Evolutionary conservation across 64 coral and sea anemone species (phyloP), one percentile per base, ranked within the genome.

Genomic region (Catalaphyllia jardinei): DNA sequence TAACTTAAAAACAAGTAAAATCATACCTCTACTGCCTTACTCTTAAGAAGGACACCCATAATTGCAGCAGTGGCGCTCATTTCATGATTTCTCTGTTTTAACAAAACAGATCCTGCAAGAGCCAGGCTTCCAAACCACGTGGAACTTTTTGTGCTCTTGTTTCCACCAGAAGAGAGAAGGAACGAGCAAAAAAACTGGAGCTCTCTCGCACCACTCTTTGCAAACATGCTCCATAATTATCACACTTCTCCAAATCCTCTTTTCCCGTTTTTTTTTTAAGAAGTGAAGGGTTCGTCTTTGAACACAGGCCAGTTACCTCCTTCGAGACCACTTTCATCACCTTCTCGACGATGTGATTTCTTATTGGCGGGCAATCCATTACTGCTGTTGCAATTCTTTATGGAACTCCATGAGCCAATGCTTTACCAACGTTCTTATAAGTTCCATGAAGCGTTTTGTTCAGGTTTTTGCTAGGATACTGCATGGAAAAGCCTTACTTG

Each of bases 161-260:
- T 31, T 80, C 31, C 52, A 69, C 16, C 55, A 27, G 67, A 87
- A 0, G 49, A 63, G 9, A 91, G 49, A 67, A 91, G 79, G 63
- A 91, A 91, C 17, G 67, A 89, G 62, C 79, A 71, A 25, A 89
- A 89, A 39, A 85, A 20, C n/a, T 25, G 89, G 79, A 22, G 89
- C 89, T 76, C 89, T 74, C n/a, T 69, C 71, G n/a, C 31, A 28
- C 89, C 89, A 91, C 31, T 91, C 89, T 12, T 85, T 51, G 22
- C 22, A 91, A 29, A 91, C 31, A 28, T 29, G 61, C 16, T 91
- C 8, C 6, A 73, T 38, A n/a, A n/a, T n/a, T n/a, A 31, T 60
- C 69, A 67, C 85, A 91, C 17, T 91, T 85, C 11, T 22, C 71
- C 19, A 85, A 19, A 46, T 91, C 79, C 35, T 84, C 72, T 15